Base-by-base conservation (phyloP, 2,888 invertebrate genomes). In the Blastobasis adustella region DNA sequence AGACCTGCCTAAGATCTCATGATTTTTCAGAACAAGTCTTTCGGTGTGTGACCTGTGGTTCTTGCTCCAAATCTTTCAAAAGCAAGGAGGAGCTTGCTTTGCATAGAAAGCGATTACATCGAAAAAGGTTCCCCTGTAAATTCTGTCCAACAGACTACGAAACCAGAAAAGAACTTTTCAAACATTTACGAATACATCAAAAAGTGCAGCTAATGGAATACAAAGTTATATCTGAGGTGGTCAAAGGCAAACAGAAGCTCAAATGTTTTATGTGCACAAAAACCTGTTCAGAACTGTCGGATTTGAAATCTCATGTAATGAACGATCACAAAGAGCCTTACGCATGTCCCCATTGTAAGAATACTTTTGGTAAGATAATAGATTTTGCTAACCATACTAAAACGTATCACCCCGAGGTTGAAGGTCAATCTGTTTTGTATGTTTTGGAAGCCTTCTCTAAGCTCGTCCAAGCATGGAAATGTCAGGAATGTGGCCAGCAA, bases 141-240 rank as follows among this genome's bases (percentile, higher is more conserved):
- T 87, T 88, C 55, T 88, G 88, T 52, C 88, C 88, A 0, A 85
- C 85, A n/a, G 84, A 86, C 57, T 86, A 86, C 48, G 70, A 78
- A 52, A 84, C 82, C 0, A 65, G 81, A 0, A 87, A 86, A 56
- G 82, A 83, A 50, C 65, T 88, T 4, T 84, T 87, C 57, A 82
- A 81, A 64, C 88, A 88, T 63, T 62, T 88, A 36, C 80, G 80
- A 58, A 68, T 78, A 43, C 88, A 88, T 56, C 86, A 85, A 57
- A 83, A 82, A 64, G 83, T 86, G 0, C 88, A 88, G 52, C 55
- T 86, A n/a, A 83, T 77, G 67, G 87, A 88, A 56, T 86, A 80
- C 60, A 86, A 87, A 74, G 82, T 82, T 2, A 81, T 88, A 53
- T 79, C 84, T 0, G 85, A 85, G 65, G 73, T 82, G 0, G 79